phyloP scores from a whole-genome alignment of 2,888 invertebrate species.

The Heteromyza rotundicornis region DNA sequence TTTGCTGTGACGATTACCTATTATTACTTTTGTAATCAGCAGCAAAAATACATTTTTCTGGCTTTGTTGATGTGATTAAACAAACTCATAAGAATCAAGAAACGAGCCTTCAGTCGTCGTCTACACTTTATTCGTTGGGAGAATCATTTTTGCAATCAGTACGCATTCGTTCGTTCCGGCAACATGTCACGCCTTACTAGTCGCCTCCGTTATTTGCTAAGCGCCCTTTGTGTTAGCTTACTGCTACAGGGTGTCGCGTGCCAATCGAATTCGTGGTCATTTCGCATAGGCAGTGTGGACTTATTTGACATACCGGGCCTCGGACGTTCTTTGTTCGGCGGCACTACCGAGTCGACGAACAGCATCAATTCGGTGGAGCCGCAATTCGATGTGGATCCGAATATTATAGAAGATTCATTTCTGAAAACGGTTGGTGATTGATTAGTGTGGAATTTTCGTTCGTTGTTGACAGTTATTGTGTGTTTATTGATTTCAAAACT shows the following conservation, averaged over 20 bases:
- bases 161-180: constrained; percentile 32
- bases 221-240: background rate
- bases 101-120: too few relatives aligned
- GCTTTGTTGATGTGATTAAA: background rate
- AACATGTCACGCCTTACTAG: constrained; percentile 22
- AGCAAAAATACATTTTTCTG: too few relatives aligned
- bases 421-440: constrained; percentile 48
- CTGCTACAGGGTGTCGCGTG: constrained; percentile 17
- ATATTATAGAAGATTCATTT: constrained; percentile 51
- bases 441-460: background rate
- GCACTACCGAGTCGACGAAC: constrained; percentile 23
- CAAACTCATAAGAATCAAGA: too few relatives aligned
- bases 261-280: constrained; percentile 33
- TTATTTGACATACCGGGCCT: constrained; percentile 44
- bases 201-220: background rate
- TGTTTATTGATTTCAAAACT: constrained; percentile 6
- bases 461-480: constrained; percentile 3
- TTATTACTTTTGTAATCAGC: too few relatives aligned
- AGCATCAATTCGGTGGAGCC: constrained; percentile 19
- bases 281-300: constrained; percentile 43
- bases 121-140: too few relatives aligned
- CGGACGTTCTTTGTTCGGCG: constrained; percentile 18
- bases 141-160: constrained; percentile 36
- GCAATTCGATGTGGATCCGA: constrained; percentile 42
- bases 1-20: too few relatives aligned